Evolutionary conservation across 2,888 invertebrate species (phyloP).

Genomic region (Incurvaria masculella): DNA sequence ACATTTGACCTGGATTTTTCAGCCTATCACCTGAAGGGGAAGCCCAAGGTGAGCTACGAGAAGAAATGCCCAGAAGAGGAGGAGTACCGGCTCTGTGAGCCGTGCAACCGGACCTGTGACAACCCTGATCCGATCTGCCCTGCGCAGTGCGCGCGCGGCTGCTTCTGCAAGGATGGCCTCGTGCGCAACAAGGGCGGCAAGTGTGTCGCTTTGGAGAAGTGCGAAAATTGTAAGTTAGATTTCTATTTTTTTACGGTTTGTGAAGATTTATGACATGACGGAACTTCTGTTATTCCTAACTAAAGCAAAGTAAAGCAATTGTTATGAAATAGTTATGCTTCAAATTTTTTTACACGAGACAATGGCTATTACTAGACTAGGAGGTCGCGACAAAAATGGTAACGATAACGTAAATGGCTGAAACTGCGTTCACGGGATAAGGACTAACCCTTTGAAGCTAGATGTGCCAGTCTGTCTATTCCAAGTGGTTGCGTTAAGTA

Average conservation of each 20-base stretch:
- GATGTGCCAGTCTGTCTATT: no score
- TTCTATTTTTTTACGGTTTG: background rate
- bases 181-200: constrained; percentile 26
- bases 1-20: no score
- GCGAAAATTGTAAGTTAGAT: constrained; percentile 11
- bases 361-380: no score
- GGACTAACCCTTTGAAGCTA: no score
- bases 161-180: constrained; percentile 31
- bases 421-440: no score
- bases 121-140: constrained; percentile 35
- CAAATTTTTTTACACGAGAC: no score
- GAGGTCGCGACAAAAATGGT: no score
- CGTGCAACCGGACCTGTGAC: constrained; percentile 30
- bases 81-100: constrained; percentile 35
- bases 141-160: constrained; percentile 33
- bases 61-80: constrained; percentile 26
- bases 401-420: no score
- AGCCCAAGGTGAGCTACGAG: no score
- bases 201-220: constrained; percentile 26
- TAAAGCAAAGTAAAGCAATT: background rate
- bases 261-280: background rate
- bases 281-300: background rate
- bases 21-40: no score
- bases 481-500: no score
- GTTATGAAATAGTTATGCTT: no score